A percentile compares a stretch with the other conserved stretches of the same genome.
phyloP scores from a whole-genome alignment of 2,113 vertebrate genomes.

The Urocynchramus pylzowi region DNA sequence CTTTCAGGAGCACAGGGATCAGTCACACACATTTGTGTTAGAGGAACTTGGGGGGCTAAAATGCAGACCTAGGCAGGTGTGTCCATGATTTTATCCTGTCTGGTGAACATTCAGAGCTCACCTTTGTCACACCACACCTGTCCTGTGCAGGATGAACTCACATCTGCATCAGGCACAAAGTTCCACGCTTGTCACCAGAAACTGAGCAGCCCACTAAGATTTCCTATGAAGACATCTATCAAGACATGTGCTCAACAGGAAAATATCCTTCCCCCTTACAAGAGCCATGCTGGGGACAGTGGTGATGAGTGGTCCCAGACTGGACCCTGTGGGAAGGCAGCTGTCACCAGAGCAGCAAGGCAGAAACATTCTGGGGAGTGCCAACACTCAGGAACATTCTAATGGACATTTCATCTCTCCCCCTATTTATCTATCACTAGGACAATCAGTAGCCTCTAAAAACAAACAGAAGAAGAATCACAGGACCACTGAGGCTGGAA shows the following conservation, averaged over 20 bases:
- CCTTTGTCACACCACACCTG: accelerated
- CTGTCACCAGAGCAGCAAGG: not conserved
- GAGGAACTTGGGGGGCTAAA: not conserved
- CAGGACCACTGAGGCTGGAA: not conserved
- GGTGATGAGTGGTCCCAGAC: not conserved
- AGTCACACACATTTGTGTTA: accelerated
- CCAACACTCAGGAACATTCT: not conserved
- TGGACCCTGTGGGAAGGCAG: not conserved
- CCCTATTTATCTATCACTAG: not conserved
- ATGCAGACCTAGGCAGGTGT: not conserved
- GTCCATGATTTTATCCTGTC: not conserved
- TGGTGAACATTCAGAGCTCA: not conserved
- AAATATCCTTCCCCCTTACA: not conserved
- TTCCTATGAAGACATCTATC: not conserved
- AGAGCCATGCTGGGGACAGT: not conserved
- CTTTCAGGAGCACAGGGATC: not conserved
- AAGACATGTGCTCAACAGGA: not conserved
- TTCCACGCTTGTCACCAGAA: accelerated
- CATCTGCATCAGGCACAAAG: accelerated
- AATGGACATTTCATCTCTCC: not conserved
- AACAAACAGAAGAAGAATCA: not conserved
- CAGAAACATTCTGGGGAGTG: not conserved
- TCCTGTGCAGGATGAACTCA: not conserved
- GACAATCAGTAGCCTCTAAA: not conserved
- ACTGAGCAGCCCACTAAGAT: not conserved